Conservation (phyloP, 37 sponge, comb jelly and placozoan genomes). For the Halichondria panicea region DNA sequence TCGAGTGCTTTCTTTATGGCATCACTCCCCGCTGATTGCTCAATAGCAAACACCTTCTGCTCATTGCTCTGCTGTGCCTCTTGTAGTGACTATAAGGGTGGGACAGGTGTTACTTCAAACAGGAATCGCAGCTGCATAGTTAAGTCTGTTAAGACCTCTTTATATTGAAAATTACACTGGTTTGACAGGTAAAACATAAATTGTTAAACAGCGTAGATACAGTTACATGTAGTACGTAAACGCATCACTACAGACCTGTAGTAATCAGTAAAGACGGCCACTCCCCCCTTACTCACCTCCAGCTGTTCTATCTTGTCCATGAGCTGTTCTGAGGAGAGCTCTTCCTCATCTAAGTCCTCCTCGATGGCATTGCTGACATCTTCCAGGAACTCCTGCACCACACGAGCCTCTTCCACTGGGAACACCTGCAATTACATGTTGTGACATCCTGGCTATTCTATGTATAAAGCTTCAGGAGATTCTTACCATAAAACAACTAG, state of each 20-base stretch:
- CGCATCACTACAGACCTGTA: too few relatives aligned
- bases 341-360: slow-evolving; percentile 23
- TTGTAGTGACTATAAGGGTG: background rate
- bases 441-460: background rate
- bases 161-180: too few relatives aligned
- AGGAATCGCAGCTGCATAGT: background rate
- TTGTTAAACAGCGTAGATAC: background rate
- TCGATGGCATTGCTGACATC: slow-evolving; percentile 9
- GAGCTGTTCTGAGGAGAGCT: slow-evolving; percentile 39
- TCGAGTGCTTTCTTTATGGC: slow-evolving; percentile 46
- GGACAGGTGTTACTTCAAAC: background rate
- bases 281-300: slow-evolving; percentile 18
- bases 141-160: too few relatives aligned
- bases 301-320: slow-evolving; percentile 41
- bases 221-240: background rate
- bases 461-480: background rate
- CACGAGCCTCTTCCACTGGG: slow-evolving; percentile 65
- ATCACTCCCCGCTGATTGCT: slow-evolving; percentile 42
- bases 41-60: slow-evolving; percentile 37
- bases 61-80: slow-evolving; percentile 17
- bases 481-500: background rate
- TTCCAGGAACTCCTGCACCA: slow-evolving; percentile 61
- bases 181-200: too few relatives aligned
- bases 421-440: slow-evolving; percentile 31
- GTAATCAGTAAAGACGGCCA: background rate